phyloP scores from a whole-genome alignment of 2,888 invertebrate species.

The Leptogaster cylindrica region DNA sequence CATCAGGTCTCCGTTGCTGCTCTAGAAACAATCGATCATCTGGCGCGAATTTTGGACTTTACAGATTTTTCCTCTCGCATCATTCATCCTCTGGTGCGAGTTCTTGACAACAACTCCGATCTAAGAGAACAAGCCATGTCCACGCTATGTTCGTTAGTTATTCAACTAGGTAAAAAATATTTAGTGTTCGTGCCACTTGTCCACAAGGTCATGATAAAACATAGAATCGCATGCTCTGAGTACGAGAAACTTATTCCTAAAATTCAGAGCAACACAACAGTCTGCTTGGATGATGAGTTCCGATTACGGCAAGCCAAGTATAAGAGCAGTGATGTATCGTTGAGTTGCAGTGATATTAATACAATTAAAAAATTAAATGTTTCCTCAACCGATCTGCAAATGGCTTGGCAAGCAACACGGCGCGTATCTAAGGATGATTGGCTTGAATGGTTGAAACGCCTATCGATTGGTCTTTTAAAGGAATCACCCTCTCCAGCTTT shows the following conservation, averaged over 20 bases:
- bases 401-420: slow-evolving; percentile 90
- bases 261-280: slow-evolving; percentile 75
- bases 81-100: slow-evolving; percentile 90
- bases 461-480: slow-evolving; percentile 91
- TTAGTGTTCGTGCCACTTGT: slow-evolving; percentile 92
- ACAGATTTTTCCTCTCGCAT: slow-evolving; percentile 91
- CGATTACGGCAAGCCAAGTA: slow-evolving; percentile 70
- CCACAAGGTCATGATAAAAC: slow-evolving; percentile 79
- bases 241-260: slow-evolving; percentile 82
- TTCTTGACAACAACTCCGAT: slow-evolving; percentile 80
- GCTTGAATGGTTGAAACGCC: slow-evolving; percentile 93
- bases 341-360: slow-evolving; percentile 71
- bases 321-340: slow-evolving; percentile 74
- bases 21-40: slow-evolving; percentile 84
- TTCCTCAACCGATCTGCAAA: slow-evolving; percentile 81
- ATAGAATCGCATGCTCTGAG: slow-evolving; percentile 76
- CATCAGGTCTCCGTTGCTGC: slow-evolving; percentile 77
- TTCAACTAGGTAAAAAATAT: slow-evolving; percentile 89
- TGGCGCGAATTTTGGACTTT: slow-evolving; percentile 90
- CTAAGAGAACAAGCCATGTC: slow-evolving; percentile 85
- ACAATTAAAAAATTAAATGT: slow-evolving; percentile 83
- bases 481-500: slow-evolving; percentile 96
- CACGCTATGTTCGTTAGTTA: slow-evolving; percentile 83
- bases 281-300: slow-evolving; percentile 78
- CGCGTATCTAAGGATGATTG: slow-evolving; percentile 98